phyloP scores from a whole-genome alignment of 1,140 invertebrate species.

The Drosophila azteca region DNA sequence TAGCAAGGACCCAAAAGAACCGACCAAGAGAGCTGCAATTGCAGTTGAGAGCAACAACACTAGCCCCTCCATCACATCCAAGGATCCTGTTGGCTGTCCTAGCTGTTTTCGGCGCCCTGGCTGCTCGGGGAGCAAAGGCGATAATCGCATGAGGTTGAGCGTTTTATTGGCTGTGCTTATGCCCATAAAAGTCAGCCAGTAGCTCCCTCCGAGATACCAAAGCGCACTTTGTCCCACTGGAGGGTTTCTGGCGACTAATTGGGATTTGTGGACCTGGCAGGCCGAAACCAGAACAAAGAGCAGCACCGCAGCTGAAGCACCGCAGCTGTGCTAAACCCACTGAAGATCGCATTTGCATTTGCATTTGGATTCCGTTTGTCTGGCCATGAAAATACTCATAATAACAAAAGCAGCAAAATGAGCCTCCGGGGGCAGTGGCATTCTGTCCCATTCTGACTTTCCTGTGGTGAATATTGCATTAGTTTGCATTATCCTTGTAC shows the following conservation, averaged over 20 bases:
- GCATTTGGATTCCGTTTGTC: constrained; percentile 34
- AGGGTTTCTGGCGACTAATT: constrained; percentile 57
- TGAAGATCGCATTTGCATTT: constrained; percentile 63
- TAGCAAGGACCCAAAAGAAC: constrained; percentile 29
- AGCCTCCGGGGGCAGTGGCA: constrained; percentile 21
- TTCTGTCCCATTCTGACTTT: constrained; percentile 10
- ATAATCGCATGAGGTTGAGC: constrained; percentile 54
- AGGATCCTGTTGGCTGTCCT: constrained; percentile 26
- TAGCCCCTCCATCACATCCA: neutral
- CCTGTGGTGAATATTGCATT: constrained; percentile 63
- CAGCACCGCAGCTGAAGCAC: constrained; percentile 46
- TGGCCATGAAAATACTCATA: constrained; percentile 30
- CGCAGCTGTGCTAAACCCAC: constrained; percentile 62
- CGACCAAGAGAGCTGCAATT: constrained; percentile 22
- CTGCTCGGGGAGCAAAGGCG: constrained; percentile 31
- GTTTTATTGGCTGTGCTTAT: constrained; percentile 53
- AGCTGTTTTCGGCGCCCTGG: constrained; percentile 13
- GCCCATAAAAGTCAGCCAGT: constrained; percentile 45
- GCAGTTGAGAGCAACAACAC: constrained; percentile 19
- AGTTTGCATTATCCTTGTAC: constrained; percentile 66
- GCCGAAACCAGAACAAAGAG: constrained; percentile 43
- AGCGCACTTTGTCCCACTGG: constrained; percentile 10
- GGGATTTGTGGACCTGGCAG: constrained; percentile 47
- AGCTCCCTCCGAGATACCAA: neutral
- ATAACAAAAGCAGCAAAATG: constrained; percentile 39